These are phyloP conservation scores for Pholis gunnellus DNA, from an alignment of 2,113 vertebrate genomes.

Conservation along the genomic window DNA sequence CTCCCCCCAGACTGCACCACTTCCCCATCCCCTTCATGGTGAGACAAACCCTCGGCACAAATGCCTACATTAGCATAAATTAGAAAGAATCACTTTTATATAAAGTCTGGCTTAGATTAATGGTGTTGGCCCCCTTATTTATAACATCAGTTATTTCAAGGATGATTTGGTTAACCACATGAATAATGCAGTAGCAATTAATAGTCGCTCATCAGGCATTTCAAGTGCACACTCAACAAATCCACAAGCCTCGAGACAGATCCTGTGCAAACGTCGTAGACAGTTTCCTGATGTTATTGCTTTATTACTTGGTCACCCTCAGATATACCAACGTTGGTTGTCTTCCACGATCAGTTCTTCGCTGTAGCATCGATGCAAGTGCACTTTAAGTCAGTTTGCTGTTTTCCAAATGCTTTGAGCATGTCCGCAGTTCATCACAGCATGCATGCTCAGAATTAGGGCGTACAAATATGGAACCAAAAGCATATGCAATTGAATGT, in stretches of 20 bases:
- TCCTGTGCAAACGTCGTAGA: constrained; percentile 3
- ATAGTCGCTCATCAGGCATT: constrained; percentile 68
- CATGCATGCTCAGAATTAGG: not conserved
- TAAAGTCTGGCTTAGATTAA: constrained; percentile 70
- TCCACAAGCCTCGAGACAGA: constrained; percentile 51
- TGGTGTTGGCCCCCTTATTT: constrained; percentile 65
- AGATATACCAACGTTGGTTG: constrained; percentile 10
- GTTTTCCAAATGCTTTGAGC: constrained; percentile 14
- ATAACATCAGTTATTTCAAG: constrained; percentile 75
- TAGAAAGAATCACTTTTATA: constrained; percentile 59
- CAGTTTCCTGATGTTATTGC: constrained; percentile 25
- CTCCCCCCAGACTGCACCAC: constrained; percentile 96
- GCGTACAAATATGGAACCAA: constrained; percentile 25
- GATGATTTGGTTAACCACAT: constrained; percentile 69
- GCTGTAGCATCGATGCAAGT: not conserved
- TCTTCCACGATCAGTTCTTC: not conserved
- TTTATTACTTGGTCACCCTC: not conserved
- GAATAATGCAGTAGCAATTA: constrained; percentile 80
- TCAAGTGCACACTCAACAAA: constrained; percentile 68
- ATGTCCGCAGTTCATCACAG: not conserved
- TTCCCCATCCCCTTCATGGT: constrained; percentile 97
- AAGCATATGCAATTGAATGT: constrained; percentile 14
- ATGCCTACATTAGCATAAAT: constrained; percentile 73
- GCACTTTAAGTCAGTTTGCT: not conserved
- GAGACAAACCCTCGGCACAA: constrained; percentile 72